Conservation (phyloP, 2,113 vertebrate genomes). For the Scortum barcoo region DNA sequence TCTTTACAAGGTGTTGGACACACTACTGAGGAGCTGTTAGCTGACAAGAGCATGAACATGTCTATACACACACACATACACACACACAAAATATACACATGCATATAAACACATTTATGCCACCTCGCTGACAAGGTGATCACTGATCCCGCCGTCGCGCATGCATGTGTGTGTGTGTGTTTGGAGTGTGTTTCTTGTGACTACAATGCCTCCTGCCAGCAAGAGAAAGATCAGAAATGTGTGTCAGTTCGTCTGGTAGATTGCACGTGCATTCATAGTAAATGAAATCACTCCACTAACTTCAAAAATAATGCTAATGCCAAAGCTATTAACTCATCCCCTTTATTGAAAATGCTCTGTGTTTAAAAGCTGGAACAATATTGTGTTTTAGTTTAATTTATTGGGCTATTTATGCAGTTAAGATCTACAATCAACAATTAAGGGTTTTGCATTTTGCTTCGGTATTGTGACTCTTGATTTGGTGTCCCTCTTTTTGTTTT, state of each 20-base stretch:
- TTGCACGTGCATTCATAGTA: slow-evolving; percentile 45
- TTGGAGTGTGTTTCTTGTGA: slow-evolving; percentile 22
- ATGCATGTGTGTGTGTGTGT: slow-evolving; percentile 17
- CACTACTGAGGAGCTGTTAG: slow-evolving; percentile 73
- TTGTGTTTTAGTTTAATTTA: slow-evolving; percentile 15
- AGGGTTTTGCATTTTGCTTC: not conserved
- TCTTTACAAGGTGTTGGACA: slow-evolving; percentile 78
- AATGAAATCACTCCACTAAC: slow-evolving; percentile 57
- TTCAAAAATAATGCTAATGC: not conserved
- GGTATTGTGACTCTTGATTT: not conserved
- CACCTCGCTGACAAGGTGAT: slow-evolving; percentile 71
- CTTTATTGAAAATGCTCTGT: slow-evolving; percentile 23
- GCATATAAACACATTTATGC: slow-evolving; percentile 39
- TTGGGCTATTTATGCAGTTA: not conserved
- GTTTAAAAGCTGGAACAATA: not conserved
- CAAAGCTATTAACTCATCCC: slow-evolving; percentile 35
- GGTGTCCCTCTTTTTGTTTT: not conserved
- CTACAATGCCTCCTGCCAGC: slow-evolving; percentile 27
- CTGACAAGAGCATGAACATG: slow-evolving; percentile 65
- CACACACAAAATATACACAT: slow-evolving; percentile 7
- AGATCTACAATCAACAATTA: slow-evolving; percentile 12
- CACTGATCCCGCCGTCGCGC: slow-evolving; percentile 51
- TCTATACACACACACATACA: slow-evolving; percentile 31
- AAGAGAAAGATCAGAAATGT: slow-evolving; percentile 22
- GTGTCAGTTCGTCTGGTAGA: slow-evolving; percentile 49